phyloP scores from a whole-genome alignment of 2,797 vertebrate species.

The Acrossocheilus fasciatus region DNA sequence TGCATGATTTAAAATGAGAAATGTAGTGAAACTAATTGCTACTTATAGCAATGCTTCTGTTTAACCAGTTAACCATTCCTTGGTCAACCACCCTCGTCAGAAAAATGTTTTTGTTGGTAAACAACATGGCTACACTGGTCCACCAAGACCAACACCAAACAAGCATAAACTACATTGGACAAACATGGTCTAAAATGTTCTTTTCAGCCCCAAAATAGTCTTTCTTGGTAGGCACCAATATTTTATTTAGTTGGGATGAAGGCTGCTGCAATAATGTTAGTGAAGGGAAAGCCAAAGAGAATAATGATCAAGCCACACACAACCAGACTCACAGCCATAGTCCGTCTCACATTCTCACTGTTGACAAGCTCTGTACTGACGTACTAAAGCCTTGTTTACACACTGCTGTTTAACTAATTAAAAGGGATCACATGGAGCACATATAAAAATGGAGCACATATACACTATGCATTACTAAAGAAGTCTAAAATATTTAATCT shows the following conservation, averaged over 20 bases:
- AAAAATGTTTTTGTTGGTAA: neutral
- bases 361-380: neutral
- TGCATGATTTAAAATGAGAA: neutral
- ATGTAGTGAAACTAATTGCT: neutral
- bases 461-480: neutral
- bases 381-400: neutral
- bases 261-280: slow-evolving; percentile 42
- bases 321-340: no score
- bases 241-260: neutral
- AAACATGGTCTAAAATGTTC: neutral
- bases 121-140: neutral
- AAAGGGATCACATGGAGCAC: neutral
- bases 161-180: neutral
- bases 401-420: neutral
- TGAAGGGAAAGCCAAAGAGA: slow-evolving; percentile 7
- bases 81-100: neutral
- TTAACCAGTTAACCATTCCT: neutral
- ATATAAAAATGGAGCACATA: no score
- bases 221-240: neutral
- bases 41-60: neutral
- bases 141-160: neutral
- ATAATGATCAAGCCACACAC: neutral
- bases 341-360: neutral
- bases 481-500: neutral
- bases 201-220: neutral